Conservation (phyloP, 2,113 vertebrate species). For the Hiodon alosoides region DNA sequence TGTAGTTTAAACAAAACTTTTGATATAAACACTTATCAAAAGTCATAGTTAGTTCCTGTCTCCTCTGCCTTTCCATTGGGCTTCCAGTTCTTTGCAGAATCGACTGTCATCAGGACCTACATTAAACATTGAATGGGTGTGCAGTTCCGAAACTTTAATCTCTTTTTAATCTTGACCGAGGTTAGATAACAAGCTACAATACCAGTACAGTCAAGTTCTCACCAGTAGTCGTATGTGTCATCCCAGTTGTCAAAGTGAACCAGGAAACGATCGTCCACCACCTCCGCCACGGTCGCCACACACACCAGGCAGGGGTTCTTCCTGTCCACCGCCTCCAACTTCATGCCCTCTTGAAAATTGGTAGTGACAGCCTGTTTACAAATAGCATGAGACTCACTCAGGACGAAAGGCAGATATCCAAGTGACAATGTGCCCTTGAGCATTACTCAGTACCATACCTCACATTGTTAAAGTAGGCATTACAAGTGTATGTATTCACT, state of each 20-base stretch:
- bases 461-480: neutral
- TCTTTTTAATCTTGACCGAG: neutral
- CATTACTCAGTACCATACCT: neutral
- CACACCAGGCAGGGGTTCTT: constrained; percentile 69
- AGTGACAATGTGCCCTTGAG: too few species aligned
- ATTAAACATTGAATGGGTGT: too few species aligned
- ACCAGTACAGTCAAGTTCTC: constrained; percentile 24
- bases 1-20: too few species aligned
- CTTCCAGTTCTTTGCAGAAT: neutral
- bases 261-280: constrained; percentile 57
- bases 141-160: too few species aligned
- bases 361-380: constrained; percentile 34
- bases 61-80: too few species aligned
- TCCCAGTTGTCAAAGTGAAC: constrained; percentile 75
- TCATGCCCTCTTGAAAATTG: constrained; percentile 59
- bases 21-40: too few species aligned
- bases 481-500: neutral
- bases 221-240: constrained; percentile 73
- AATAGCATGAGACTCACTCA: neutral
- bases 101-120: too few species aligned
- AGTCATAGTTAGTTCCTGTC: too few species aligned
- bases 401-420: neutral
- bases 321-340: constrained; percentile 65
- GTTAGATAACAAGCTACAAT: neutral
- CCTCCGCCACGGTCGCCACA: constrained; percentile 60